Conservation (phyloP, 1,140 invertebrate genomes). For the Lethocerus indicus region DNA sequence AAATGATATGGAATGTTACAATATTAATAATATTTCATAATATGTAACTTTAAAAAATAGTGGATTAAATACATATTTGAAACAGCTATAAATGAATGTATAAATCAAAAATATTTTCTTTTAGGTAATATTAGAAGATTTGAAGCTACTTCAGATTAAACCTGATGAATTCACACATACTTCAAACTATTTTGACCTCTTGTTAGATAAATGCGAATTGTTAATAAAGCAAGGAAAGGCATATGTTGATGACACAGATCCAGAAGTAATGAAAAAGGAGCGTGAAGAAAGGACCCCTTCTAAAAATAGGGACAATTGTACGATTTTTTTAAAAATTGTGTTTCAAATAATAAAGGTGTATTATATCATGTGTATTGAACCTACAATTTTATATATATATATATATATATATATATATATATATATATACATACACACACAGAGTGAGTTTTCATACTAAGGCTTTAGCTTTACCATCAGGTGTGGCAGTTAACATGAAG, state of each 20-base stretch:
- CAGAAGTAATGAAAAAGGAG: slow-evolving; percentile 87
- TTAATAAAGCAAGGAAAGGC: slow-evolving; percentile 78
- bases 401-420: no score
- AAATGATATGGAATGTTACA: neutral
- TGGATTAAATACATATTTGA: neutral
- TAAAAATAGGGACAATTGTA: slow-evolving; percentile 69
- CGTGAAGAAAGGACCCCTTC: slow-evolving; percentile 80
- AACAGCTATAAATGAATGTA: neutral
- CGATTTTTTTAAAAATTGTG: no score
- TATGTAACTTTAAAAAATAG: neutral
- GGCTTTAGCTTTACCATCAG: slow-evolving; percentile 35
- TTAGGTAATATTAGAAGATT: slow-evolving; percentile 85
- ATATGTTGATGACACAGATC: slow-evolving; percentile 92
- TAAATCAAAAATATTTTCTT: slow-evolving; percentile 7
- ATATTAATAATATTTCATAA: slow-evolving; percentile 2
- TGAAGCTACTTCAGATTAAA: slow-evolving; percentile 79
- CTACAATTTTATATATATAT: no score
- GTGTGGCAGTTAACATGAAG: slow-evolving; percentile 67
- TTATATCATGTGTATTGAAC: no score
- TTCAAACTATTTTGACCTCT: slow-evolving; percentile 90
- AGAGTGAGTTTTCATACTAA: no score
- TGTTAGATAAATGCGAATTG: slow-evolving; percentile 76
- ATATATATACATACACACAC: no score
- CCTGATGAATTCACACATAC: slow-evolving; percentile 90
- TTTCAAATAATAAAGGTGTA: no score